Conservation (phyloP, 1,140 invertebrate species). For the Bombus soroeensis region DNA sequence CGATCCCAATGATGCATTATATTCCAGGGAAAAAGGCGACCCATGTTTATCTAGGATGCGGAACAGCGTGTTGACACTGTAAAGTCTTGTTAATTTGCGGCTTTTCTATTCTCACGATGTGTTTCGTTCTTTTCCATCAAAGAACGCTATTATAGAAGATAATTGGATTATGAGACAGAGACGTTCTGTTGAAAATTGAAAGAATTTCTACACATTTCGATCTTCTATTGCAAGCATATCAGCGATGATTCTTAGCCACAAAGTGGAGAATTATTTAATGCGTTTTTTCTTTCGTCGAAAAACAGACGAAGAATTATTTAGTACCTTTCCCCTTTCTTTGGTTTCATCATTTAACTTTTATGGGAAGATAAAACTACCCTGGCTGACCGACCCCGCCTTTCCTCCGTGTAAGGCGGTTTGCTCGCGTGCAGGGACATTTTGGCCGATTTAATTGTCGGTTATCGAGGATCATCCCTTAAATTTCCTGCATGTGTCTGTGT, state of each 20-base stretch:
- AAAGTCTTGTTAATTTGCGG: background rate
- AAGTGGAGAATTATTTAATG: background rate
- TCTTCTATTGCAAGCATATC: background rate
- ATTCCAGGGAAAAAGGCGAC: slow-evolving; percentile 14
- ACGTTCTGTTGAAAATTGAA: too few species aligned
- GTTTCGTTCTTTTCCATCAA: background rate
- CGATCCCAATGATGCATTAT: slow-evolving; percentile 11
- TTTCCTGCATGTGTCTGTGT: too few species aligned
- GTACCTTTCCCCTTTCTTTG: background rate
- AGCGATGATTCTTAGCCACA: background rate
- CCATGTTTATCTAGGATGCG: slow-evolving; percentile 5
- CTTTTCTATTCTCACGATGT: too few species aligned
- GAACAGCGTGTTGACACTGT: slow-evolving; percentile 4
- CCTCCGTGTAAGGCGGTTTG: too few species aligned
- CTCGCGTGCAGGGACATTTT: too few species aligned
- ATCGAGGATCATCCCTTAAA: too few species aligned
- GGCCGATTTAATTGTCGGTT: too few species aligned
- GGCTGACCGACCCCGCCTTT: too few species aligned
- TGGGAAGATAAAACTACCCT: too few species aligned
- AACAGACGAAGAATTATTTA: too few species aligned
- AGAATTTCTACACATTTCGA: background rate
- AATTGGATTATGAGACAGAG: background rate
- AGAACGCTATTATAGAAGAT: background rate
- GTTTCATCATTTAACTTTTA: background rate
- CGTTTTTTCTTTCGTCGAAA: too few species aligned